Percentiles rank a stretch among this genome's conserved stretches.
These are phyloP conservation scores for Bombus vancouverensis DNA, from an alignment of 1,140 invertebrate species.

Conservation along the genomic window DNA sequence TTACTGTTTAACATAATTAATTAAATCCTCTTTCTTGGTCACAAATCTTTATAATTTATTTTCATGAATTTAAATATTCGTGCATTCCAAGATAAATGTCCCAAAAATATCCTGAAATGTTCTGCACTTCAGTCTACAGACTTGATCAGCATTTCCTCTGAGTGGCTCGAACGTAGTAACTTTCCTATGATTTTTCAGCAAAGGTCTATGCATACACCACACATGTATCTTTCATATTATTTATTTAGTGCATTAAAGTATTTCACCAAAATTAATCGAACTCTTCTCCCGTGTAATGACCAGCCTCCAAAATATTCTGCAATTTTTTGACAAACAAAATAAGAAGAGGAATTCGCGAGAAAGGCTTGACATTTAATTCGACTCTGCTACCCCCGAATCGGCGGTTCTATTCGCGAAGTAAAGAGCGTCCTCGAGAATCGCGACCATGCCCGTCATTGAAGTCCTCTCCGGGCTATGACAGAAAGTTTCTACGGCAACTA, in stretches of 20 bases:
- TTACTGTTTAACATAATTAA: no score
- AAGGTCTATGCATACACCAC: neutral
- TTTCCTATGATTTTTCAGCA: neutral
- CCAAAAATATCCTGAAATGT: no score
- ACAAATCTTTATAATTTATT: neutral
- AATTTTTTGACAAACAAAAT: neutral
- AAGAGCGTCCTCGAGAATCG: conserved; percentile 8
- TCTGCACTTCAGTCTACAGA: no score
- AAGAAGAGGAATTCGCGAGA: neutral
- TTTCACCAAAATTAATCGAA: neutral
- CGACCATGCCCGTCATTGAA: conserved; percentile 4
- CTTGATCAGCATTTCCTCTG: no score
- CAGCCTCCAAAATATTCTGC: no score
- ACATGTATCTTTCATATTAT: neutral
- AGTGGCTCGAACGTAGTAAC: neutral
- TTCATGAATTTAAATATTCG: no score
- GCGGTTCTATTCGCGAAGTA: neutral
- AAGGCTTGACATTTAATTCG: neutral
- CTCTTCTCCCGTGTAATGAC: neutral
- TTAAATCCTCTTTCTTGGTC: neutral
- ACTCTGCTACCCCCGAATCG: neutral
- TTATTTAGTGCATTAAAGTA: no score
- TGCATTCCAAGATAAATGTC: no score
- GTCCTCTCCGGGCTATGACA: conserved; percentile 53
- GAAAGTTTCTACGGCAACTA: conserved; percentile 67